Conservation (phyloP, 2,797 vertebrate genomes). For the Acipenser ruthenus region DNA sequence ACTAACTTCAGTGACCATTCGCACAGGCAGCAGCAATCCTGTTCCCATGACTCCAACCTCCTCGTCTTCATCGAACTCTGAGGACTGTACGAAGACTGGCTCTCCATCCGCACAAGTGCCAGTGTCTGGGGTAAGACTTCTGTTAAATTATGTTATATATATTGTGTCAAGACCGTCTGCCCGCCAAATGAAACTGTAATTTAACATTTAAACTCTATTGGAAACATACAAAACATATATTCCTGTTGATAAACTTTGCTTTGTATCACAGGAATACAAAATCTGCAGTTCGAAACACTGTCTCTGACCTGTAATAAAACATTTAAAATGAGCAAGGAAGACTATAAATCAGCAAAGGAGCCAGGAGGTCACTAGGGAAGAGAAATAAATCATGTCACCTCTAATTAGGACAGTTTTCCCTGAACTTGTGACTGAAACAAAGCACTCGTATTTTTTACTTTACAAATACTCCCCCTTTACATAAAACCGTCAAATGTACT, state of each 20-base stretch:
- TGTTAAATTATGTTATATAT: not conserved
- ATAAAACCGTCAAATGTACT: too few relatives aligned
- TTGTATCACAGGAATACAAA: not conserved
- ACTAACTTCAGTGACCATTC: not conserved
- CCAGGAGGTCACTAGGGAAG: constrained; percentile 9
- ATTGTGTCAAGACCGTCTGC: too few relatives aligned
- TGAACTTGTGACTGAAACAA: constrained; percentile 7
- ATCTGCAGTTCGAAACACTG: not conserved
- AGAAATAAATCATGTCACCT: constrained; percentile 10
- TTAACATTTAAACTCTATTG: too few relatives aligned
- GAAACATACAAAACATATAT: too few relatives aligned
- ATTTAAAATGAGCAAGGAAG: constrained; percentile 9
- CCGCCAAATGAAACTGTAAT: too few relatives aligned
- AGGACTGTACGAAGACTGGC: constrained; percentile 87
- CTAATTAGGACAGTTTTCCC: constrained; percentile 1
- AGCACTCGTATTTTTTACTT: not conserved
- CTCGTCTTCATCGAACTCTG: constrained; percentile 90
- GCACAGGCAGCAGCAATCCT: constrained; percentile 76
- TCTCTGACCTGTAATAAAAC: constrained; percentile 5
- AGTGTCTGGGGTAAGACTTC: constrained; percentile 70
- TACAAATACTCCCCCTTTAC: too few relatives aligned
- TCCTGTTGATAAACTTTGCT: too few relatives aligned
- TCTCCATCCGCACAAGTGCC: constrained; percentile 77
- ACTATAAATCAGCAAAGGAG: constrained; percentile 5
- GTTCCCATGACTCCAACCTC: constrained; percentile 96